Evolutionary conservation across 2,797 vertebrate genomes (phyloP), one percentile per base, ranked within the genome.

Genomic region (Decapterus maruadsi): DNA sequence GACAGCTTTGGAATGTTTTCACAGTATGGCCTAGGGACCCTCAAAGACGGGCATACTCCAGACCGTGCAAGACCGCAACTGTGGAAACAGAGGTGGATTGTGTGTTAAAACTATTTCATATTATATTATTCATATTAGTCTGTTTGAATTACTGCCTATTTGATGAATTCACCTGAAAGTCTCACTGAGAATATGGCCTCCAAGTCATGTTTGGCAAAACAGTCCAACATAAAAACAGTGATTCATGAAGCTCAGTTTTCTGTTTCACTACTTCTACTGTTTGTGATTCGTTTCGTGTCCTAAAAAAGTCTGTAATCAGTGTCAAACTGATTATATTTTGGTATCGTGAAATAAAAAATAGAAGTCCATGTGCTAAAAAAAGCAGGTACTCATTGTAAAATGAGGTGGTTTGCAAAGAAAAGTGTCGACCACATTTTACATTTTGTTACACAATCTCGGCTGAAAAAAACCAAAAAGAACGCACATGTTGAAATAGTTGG

Each of bases 1-100:
- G 85, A 90, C 85, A 75, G 84, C 78, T 82, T 75, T 80, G 89
- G 89, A 93, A 93, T 92, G 92, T 93, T 91, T 90, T 92, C 73
- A 86, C 85, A 92, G 86, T 87, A 87, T 43, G 59, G 85, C 81
- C 82, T 26, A 17, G 81, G 82, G 81, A 89, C 76, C 72, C 36
- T 89, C 50, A 67, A 73, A 88, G 65, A 84, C 26, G 48, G 68
- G 68, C 73, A 60, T 55, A 59, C 26, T 78, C 63, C 61, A 86
- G 59, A 72, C 71, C 80, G 67, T 72, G 67, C 73, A 62, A 75
- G 78, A 64, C 73, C 65, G 61, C 75, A 26, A 19, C 67, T 53
- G 72, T 79, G 68, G 78, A 76, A 74, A 78, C 51, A 63, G 42
- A 51, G 36, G 31, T 54, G 54, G 1, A 26, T 26, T 26, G 26